phyloP scores from a whole-genome alignment of 2,113 vertebrate species.

The Ameiurus melas region DNA sequence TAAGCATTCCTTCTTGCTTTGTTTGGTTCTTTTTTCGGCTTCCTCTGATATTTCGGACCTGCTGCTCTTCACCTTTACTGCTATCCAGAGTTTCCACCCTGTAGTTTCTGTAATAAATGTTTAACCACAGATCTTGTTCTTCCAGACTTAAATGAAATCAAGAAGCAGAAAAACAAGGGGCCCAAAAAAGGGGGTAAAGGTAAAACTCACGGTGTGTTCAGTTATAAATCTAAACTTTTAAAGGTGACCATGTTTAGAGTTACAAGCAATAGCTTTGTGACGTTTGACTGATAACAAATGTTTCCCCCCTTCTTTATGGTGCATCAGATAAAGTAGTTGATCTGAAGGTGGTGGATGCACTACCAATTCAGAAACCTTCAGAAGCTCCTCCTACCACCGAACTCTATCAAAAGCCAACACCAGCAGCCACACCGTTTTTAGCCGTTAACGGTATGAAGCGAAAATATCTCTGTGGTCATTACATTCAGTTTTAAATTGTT shows the following conservation, averaged over 20 bases:
- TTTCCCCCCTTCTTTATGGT: not conserved
- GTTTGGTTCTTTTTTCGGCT: not conserved
- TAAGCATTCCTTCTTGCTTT: not conserved
- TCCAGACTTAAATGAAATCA: conserved; percentile 54
- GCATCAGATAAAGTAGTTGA: conserved; percentile 1
- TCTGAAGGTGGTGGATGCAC: conserved; percentile 32
- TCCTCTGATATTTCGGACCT: not conserved
- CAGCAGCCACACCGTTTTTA: conserved; percentile 7
- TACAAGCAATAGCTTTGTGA: not conserved
- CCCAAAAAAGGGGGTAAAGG: conserved; percentile 62
- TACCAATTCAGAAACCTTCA: conserved; percentile 35
- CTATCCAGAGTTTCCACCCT: not conserved
- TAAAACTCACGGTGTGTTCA: conserved; percentile 54
- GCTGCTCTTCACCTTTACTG: not conserved
- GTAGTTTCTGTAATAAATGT: conserved; percentile 5
- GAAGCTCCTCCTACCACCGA: conserved; percentile 14
- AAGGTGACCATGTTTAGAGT: not conserved
- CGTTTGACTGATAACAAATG: not conserved
- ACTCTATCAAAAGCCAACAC: not conserved
- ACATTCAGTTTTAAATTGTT: not conserved
- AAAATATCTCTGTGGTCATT: not conserved
- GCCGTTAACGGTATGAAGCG: conserved; percentile 41
- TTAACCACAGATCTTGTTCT: conserved; percentile 55
- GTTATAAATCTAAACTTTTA: not conserved
- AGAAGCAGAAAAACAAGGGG: conserved; percentile 66